A percentile compares a stretch with the other conserved stretches of the same genome.
phyloP scores from a whole-genome alignment of 2,113 vertebrate species.

The Phalacrocorax pelagicus region DNA sequence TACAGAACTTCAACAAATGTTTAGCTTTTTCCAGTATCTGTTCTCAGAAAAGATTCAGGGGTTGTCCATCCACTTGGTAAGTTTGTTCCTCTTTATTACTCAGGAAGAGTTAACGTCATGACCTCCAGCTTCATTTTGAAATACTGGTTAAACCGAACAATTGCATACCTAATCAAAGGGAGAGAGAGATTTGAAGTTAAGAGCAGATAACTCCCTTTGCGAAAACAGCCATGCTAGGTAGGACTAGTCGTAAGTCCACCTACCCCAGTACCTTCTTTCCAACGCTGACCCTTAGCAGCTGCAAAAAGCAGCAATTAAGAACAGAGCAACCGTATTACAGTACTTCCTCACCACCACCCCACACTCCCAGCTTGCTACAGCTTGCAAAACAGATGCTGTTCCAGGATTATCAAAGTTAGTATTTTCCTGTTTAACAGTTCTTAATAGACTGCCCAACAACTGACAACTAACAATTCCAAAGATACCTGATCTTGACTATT shows the following conservation, averaged over 20 bases:
- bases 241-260: background rate
- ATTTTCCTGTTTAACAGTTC: background rate
- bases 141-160: slow-evolving; percentile 95
- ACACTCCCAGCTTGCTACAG: background rate
- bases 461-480: background rate
- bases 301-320: background rate
- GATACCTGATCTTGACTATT: background rate
- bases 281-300: background rate
- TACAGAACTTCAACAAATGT: slow-evolving; percentile 72
- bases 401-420: background rate
- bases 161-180: slow-evolving; percentile 83
- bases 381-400: background rate
- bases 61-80: slow-evolving; percentile 49
- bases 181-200: background rate
- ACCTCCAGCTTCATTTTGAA: slow-evolving; percentile 96
- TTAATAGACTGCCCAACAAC: background rate
- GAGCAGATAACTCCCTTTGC: background rate
- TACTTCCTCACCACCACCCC: no score
- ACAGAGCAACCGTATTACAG: background rate
- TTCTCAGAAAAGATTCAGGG: slow-evolving; percentile 66
- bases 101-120: slow-evolving; percentile 82
- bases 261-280: background rate
- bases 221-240: background rate
- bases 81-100: slow-evolving; percentile 75
- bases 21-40: slow-evolving; percentile 71